Evolutionary conservation across 2,888 invertebrate species (phyloP), one percentile per base, ranked within the genome.

Genomic region (Hirtodrosophila alboralis): DNA sequence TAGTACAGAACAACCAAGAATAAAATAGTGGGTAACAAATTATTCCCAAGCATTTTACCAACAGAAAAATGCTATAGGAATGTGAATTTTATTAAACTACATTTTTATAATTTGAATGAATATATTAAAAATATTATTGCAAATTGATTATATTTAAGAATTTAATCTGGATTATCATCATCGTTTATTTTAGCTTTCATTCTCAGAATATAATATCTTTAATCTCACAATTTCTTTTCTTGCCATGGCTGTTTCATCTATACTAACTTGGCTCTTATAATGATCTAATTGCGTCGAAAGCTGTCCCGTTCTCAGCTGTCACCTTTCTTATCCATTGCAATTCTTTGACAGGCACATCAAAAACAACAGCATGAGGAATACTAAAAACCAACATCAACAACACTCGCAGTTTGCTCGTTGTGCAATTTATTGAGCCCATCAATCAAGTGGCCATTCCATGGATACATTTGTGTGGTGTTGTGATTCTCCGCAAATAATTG

Each of bases 361-460:
- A 37, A 56, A 10, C 48, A 40, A 18, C 57, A 56, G 37, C 41
- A 18, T 21, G 14, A 8, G 43, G 34, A 12, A 41, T 43, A 40
- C 26, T 48, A 49, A 49, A 61, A 47, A 69, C 66, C 43, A 56
- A 56, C 65, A 60, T 49, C 51, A 61, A 61, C 49, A 43, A 51
- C 67, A 66, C 68, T 62, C 62, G 34, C 70, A 65, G 57, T 59
- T 69, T 61, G 62, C 70, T 73, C 68, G 44, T 67, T 59, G 68
- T 74, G 72, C 79, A 76, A 83, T 81, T 81, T 84, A 81, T 81
- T 81, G 83, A 68, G 76, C 83, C 76, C 81, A 81, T 81, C 85
- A 84, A 81, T 81, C 85, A 84, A 76, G 66, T 61, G 79, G 61
- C 67, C 67, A 78, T 78, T 63, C 79, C 79, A 63, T 45, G 61